A percentile compares a stretch with the other conserved stretches of the same genome.
Conservation (phyloP, 2,113 vertebrate species). For the Plecotus auritus region DNA sequence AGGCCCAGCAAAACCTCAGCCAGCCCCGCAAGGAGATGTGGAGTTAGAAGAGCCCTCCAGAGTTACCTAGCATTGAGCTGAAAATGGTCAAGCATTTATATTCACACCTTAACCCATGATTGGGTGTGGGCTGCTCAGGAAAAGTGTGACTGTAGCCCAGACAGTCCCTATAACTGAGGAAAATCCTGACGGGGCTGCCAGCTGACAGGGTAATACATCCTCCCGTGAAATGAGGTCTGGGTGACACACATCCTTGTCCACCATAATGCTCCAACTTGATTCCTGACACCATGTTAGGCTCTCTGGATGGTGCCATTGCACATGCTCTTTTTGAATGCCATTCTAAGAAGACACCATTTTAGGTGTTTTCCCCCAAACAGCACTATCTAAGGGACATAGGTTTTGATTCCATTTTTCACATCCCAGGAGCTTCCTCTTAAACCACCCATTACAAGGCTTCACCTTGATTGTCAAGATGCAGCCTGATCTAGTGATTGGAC, state of each 20-base stretch:
- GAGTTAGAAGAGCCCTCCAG: background rate
- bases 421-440: background rate
- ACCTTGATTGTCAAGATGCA: background rate
- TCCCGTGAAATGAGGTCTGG: background rate
- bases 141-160: background rate
- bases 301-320: background rate
- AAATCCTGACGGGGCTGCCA: background rate
- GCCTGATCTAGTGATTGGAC: background rate
- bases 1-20: background rate
- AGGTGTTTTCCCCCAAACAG: too few species aligned
- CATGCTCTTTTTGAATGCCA: background rate
- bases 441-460: background rate
- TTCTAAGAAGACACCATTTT: background rate
- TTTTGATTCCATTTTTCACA: background rate
- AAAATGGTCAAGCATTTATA: background rate
- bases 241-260: background rate
- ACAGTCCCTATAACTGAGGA: background rate
- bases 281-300: background rate
- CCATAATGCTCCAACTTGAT: background rate
- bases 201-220: accelerated
- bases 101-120: background rate
- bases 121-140: background rate
- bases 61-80: background rate
- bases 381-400: background rate
- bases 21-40: background rate